Percentiles rank a stretch among this genome's conserved stretches.
Conservation (phyloP, 2,113 vertebrate genomes). For the Sarotherodon lohbergeri region DNA sequence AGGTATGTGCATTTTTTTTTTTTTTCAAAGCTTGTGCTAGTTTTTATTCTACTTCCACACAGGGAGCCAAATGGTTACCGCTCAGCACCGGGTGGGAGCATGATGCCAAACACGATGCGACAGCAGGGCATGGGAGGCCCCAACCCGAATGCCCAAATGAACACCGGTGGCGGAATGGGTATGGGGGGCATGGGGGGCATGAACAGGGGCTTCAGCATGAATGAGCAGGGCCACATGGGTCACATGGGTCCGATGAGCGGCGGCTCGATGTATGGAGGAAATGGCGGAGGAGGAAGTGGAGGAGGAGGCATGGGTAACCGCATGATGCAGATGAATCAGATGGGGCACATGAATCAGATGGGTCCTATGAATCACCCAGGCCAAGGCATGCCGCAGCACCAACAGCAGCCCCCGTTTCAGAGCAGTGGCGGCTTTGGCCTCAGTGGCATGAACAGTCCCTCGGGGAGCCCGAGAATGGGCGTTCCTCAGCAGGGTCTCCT, state of each 20-base stretch:
- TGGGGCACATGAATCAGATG: constrained; percentile 64
- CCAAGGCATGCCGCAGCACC: constrained; percentile 70
- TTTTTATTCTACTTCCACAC: constrained; percentile 10
- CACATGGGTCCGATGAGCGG: constrained; percentile 65
- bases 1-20: background rate
- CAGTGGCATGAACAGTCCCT: constrained; percentile 84
- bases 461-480: constrained; percentile 85
- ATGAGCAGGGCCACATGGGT: constrained; percentile 72
- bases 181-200: constrained; percentile 65
- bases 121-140: constrained; percentile 75
- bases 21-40: background rate
- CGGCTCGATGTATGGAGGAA: constrained; percentile 62
- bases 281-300: constrained; percentile 42
- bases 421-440: constrained; percentile 78
- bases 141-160: constrained; percentile 76
- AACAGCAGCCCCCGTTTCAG: constrained; percentile 84
- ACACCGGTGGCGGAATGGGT: constrained; percentile 73
- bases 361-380: constrained; percentile 65
- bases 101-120: constrained; percentile 72
- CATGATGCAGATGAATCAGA: constrained; percentile 69
- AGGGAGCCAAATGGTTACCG: constrained; percentile 93
- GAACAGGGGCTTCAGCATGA: constrained; percentile 70
- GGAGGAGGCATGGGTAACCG: constrained; percentile 57
- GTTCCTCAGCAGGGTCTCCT: constrained; percentile 85
- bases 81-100: constrained; percentile 75